Percentiles rank a stretch among this genome's conserved stretches.
Conservation (phyloP, 2,113 vertebrate species). For the Lepisosteus osseus region DNA sequence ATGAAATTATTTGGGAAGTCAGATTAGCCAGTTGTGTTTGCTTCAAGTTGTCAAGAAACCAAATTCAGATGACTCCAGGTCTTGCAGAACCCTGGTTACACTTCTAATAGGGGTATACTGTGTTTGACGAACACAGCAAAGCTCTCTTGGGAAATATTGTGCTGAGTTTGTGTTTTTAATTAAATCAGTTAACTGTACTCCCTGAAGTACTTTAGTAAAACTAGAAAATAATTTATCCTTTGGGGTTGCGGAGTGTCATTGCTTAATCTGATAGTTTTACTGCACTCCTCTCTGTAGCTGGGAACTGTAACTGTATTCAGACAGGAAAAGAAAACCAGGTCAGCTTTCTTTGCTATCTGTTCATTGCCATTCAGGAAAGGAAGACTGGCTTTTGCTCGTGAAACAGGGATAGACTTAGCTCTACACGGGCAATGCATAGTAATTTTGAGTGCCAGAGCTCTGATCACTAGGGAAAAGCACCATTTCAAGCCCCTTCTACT, state of each 20-base stretch:
- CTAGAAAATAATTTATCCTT: conserved; percentile 31
- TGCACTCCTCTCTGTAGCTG: conserved; percentile 3
- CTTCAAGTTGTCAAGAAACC: no score
- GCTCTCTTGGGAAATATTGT: conserved; percentile 12
- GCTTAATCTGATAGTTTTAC: conserved; percentile 31
- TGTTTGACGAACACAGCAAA: neutral
- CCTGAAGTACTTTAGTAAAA: conserved; percentile 37
- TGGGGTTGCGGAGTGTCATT: conserved; percentile 27
- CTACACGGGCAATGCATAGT: neutral
- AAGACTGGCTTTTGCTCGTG: neutral
- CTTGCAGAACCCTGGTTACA: neutral
- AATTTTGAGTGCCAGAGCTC: neutral
- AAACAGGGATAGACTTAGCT: neutral
- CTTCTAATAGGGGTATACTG: neutral
- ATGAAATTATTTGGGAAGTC: no score
- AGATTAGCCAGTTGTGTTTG: no score
- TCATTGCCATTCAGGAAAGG: neutral
- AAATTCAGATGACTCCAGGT: no score
- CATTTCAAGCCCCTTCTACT: neutral
- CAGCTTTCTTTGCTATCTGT: neutral
- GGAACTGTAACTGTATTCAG: conserved; percentile 2
- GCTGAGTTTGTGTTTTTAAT: conserved; percentile 38
- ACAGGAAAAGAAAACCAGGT: neutral
- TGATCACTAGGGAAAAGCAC: neutral
- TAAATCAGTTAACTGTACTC: conserved; percentile 37